These are phyloP conservation scores for Stigmatopora nigra DNA, from an alignment of 2,113 vertebrate genomes.

Conservation along the genomic window DNA sequence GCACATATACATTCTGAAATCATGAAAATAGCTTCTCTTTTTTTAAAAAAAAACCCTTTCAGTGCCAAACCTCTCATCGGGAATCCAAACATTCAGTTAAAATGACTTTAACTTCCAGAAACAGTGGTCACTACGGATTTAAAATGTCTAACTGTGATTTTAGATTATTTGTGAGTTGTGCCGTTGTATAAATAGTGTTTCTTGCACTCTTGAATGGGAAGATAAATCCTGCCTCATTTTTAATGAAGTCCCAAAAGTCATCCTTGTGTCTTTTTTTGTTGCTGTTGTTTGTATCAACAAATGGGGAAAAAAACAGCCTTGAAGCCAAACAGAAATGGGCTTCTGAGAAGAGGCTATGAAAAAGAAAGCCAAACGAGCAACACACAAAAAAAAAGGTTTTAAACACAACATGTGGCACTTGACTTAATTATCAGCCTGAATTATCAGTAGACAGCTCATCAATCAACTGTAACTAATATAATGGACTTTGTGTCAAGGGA, in stretches of 20 bases:
- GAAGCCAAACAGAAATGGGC: conserved; percentile 15
- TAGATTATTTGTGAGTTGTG: conserved; percentile 57
- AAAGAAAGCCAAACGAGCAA: conserved; percentile 53
- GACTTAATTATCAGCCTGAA: background rate
- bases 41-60: conserved; percentile 29
- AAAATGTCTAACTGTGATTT: conserved; percentile 50
- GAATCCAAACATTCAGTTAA: no score
- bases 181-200: conserved; percentile 58
- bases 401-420: background rate
- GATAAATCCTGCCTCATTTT: conserved; percentile 63
- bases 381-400: background rate
- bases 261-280: conserved; percentile 33
- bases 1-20: background rate
- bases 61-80: no score
- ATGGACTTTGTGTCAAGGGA: background rate
- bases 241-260: conserved; percentile 74
- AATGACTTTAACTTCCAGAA: no score
- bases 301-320: conserved; percentile 40
- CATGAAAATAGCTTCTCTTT: background rate
- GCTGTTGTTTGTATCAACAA: conserved; percentile 42
- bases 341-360: conserved; percentile 15
- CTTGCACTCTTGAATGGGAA: conserved; percentile 54
- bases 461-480: background rate
- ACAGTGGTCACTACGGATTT: conserved; percentile 15
- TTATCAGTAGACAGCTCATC: background rate